These are phyloP conservation scores for Corvus moneduloides DNA, from an alignment of 2,113 vertebrate genomes.

Conservation along the genomic window DNA sequence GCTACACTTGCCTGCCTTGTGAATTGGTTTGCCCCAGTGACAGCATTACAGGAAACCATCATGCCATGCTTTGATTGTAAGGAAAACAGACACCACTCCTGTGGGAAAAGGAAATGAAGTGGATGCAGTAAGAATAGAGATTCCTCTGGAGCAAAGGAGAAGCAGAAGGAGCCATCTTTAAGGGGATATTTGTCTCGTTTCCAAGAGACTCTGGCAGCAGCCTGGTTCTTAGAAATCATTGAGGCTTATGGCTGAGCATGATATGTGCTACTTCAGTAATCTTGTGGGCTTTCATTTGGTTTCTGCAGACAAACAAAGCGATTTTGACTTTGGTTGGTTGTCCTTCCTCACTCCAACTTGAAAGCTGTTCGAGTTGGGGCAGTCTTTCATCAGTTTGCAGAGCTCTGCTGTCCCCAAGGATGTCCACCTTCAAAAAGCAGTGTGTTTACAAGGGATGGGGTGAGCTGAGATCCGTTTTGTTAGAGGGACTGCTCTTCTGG, in stretches of 20 bases:
- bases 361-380: background rate
- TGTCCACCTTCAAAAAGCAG: background rate
- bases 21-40: background rate
- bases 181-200: background rate
- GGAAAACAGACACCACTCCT: background rate
- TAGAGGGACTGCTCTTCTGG: background rate
- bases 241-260: background rate
- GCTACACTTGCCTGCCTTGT: background rate
- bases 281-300: background rate
- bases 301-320: constrained; percentile 3
- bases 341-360: background rate
- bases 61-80: background rate
- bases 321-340: background rate
- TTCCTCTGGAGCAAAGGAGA: background rate
- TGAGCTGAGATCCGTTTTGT: background rate
- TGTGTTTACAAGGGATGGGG: background rate
- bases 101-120: background rate
- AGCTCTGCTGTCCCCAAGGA: background rate
- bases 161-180: background rate
- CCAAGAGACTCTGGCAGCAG: background rate
- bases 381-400: background rate
- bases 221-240: background rate
- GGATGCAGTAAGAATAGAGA: background rate
- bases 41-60: background rate
- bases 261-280: background rate